Percentiles rank a stretch among this genome's conserved stretches.
Evolutionary conservation across 2,888 invertebrate genomes (phyloP).

Genomic region (Macrophya annulata): DNA sequence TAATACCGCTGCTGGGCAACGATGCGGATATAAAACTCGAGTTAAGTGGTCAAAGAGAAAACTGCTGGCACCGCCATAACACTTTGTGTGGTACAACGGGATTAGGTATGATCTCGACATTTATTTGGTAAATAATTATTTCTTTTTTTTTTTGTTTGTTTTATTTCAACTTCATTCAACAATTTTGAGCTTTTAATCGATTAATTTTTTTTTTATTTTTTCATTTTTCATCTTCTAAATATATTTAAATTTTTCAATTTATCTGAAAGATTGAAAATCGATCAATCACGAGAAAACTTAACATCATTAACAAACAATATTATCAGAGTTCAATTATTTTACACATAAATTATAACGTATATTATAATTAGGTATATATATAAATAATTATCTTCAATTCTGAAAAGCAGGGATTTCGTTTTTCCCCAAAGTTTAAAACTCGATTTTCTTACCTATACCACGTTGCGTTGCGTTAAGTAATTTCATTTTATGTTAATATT

Average conservation of each 20-base stretch:
- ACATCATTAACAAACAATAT: no score
- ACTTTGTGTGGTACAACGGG: constrained; percentile 1
- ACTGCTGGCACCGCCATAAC: constrained; percentile 42
- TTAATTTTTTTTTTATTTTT: no score
- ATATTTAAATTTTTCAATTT: no score
- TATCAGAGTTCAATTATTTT: no score
- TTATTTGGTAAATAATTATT: neutral
- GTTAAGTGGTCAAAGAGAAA: constrained; percentile 46
- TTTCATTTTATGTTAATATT: constrained; percentile 12
- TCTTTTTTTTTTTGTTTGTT: neutral
- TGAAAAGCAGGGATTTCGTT: neutral
- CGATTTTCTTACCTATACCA: neutral
- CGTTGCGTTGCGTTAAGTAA: neutral
- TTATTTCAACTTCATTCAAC: neutral
- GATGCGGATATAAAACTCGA: constrained; percentile 43
- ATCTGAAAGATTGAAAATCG: no score
- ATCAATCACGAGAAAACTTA: no score
- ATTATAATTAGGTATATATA: neutral
- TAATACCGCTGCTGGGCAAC: constrained; percentile 18
- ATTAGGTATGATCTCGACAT: constrained; percentile 33
- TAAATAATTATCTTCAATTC: neutral
- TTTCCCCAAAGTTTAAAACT: neutral
- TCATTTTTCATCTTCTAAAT: no score
- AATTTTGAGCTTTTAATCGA: neutral
- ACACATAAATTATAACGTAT: no score